Percentiles rank a stretch among this genome's conserved stretches.
Conservation (phyloP, 2,888 invertebrate species). For the Agrochola macilenta region DNA sequence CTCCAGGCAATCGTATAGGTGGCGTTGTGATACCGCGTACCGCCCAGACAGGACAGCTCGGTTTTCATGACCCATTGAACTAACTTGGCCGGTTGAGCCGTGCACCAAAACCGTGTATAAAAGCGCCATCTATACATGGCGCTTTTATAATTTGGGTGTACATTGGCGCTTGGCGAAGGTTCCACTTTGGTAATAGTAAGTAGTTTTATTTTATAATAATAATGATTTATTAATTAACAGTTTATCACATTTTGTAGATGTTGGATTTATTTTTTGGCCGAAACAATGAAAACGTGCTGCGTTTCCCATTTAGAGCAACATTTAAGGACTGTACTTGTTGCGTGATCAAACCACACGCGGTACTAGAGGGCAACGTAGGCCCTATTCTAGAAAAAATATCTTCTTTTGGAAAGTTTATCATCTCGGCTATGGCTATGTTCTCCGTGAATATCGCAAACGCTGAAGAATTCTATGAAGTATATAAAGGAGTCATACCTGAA, state of each 20-base stretch:
- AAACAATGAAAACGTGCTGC: slow-evolving; percentile 75
- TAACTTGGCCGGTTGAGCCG: neutral
- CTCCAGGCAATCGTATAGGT: no score
- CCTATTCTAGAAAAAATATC: slow-evolving; percentile 94
- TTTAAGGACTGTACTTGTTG: slow-evolving; percentile 93
- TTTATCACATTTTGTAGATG: slow-evolving; percentile 72
- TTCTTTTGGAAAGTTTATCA: slow-evolving; percentile 92
- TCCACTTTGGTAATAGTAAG: neutral
- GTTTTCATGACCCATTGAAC: neutral
- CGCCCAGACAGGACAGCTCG: no score
- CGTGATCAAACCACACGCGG: slow-evolving; percentile 97
- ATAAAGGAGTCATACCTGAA: slow-evolving; percentile 95
- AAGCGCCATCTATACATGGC: no score
- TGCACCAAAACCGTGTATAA: no score
- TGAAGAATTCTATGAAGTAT: slow-evolving; percentile 97
- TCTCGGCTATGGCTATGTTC: slow-evolving; percentile 95
- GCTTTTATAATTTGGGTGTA: neutral
- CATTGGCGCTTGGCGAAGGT: neutral
- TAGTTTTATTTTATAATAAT: neutral
- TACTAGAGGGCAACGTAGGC: slow-evolving; percentile 94
- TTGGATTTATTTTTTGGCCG: slow-evolving; percentile 83
- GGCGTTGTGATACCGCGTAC: no score
- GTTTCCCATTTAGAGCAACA: slow-evolving; percentile 88
- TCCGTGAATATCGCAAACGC: slow-evolving; percentile 94
- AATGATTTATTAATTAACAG: neutral